Percentiles rank a stretch among this genome's conserved stretches.
Conservation (phyloP, 1,140 invertebrate species). For the Ips typographus region DNA sequence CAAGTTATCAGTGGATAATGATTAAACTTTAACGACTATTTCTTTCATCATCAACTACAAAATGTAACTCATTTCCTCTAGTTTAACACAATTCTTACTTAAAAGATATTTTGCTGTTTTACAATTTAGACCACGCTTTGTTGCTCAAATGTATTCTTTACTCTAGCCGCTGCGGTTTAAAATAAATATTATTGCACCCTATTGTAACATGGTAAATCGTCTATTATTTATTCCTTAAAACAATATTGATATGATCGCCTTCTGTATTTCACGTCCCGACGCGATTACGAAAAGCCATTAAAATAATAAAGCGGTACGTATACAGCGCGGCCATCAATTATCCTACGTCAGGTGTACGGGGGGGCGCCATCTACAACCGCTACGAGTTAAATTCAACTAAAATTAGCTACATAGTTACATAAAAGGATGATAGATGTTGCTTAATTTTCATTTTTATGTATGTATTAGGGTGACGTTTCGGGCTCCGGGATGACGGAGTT, state of each 20-base stretch:
- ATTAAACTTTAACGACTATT: too few species aligned
- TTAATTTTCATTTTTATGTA: conserved; percentile 17
- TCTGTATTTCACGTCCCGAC: neutral
- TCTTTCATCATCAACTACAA: too few species aligned
- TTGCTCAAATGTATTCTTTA: too few species aligned
- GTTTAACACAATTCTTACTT: too few species aligned
- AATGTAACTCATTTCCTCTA: too few species aligned
- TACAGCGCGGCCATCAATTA: conserved; percentile 11
- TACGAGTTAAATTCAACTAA: conserved; percentile 11
- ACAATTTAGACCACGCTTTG: too few species aligned
- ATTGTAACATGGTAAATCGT: neutral
- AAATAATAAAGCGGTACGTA: conserved; percentile 15
- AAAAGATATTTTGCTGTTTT: too few species aligned
- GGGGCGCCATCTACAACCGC: conserved; percentile 12
- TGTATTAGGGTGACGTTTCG: conserved; percentile 3
- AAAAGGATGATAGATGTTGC: conserved; percentile 15
- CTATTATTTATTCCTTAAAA: conserved; percentile 17
- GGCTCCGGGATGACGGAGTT: neutral
- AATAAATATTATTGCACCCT: too few species aligned
- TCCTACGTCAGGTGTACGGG: conserved; percentile 7
- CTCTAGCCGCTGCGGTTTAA: too few species aligned
- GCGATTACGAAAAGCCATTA: conserved; percentile 16
- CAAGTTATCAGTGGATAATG: too few species aligned
- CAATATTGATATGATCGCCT: conserved; percentile 8
- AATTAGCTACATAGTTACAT: conserved; percentile 8